These are phyloP conservation scores for Thermophis baileyi DNA, from an alignment of 2,113 vertebrate genomes.

Conservation along the genomic window DNA sequence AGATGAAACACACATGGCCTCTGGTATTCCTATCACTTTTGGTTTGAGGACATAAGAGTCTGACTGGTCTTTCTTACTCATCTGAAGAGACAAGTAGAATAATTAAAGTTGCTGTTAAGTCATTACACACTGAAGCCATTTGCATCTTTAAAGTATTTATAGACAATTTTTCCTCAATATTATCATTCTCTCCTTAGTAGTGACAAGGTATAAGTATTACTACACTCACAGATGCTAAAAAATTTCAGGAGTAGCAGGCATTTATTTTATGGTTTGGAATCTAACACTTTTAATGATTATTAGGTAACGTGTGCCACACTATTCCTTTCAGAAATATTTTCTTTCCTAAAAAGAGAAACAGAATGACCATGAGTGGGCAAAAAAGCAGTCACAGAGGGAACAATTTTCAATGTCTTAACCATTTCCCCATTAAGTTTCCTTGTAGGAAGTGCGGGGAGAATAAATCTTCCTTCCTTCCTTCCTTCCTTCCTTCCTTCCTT, in stretches of 20 bases:
- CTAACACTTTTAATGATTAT: background rate
- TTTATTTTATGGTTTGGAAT: background rate
- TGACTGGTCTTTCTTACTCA: slow-evolving; percentile 31
- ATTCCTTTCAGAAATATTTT: background rate
- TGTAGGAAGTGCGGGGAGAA: no score
- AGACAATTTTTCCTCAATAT: slow-evolving; percentile 33
- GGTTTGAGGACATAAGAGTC: slow-evolving; percentile 37
- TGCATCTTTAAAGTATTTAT: slow-evolving; percentile 44
- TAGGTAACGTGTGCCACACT: background rate
- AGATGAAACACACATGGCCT: slow-evolving; percentile 33
- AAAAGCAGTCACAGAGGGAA: background rate
- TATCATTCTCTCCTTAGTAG: slow-evolving; percentile 23
- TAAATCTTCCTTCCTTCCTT: background rate
- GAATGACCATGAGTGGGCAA: background rate
- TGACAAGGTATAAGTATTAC: slow-evolving; percentile 42
- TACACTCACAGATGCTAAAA: slow-evolving; percentile 21
- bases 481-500: background rate
- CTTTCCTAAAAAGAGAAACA: background rate
- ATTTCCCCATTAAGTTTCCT: background rate
- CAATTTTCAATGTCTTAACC: background rate
- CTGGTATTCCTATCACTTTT: slow-evolving; percentile 39
- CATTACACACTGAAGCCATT: slow-evolving; percentile 46
- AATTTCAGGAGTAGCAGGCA: background rate
- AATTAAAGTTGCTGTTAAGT: slow-evolving; percentile 49
- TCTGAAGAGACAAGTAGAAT: slow-evolving; percentile 40